phyloP scores from a whole-genome alignment of 2,113 vertebrate species.

The Nothobranchius furzeri region DNA sequence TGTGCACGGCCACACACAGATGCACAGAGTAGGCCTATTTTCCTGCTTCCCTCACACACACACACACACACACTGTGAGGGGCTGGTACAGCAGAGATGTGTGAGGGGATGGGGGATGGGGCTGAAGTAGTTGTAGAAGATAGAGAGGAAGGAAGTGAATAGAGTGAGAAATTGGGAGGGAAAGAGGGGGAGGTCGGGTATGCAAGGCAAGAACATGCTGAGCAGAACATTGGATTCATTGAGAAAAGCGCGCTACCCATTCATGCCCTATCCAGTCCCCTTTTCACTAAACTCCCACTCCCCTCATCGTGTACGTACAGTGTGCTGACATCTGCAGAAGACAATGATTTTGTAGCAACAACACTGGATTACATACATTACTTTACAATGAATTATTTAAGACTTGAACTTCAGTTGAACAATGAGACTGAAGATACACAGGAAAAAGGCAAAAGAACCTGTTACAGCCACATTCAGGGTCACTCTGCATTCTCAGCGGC shows the following conservation, averaged over 20 bases:
- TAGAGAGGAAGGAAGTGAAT: conserved; percentile 77
- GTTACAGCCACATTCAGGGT: conserved; percentile 9
- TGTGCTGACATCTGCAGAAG: conserved; percentile 14
- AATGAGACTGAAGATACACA: conserved; percentile 1
- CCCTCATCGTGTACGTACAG: conserved; percentile 48
- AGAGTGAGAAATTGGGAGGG: conserved; percentile 72
- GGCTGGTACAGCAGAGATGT: conserved; percentile 66
- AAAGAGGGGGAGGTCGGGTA: conserved; percentile 57
- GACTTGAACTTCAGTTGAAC: too few relatives aligned
- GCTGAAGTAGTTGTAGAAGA: conserved; percentile 67
- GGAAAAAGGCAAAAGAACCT: not conserved
- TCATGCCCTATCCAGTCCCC: conserved; percentile 54
- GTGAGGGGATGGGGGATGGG: conserved; percentile 72
- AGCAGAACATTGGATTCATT: conserved; percentile 80
- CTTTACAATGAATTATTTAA: too few relatives aligned
- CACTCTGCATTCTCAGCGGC: conserved; percentile 18
- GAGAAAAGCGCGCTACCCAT: conserved; percentile 74
- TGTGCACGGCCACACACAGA: conserved; percentile 13
- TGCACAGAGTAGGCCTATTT: conserved; percentile 44
- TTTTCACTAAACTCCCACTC: conserved; percentile 35
- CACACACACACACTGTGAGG: conserved; percentile 21
- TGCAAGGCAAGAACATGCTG: conserved; percentile 80
- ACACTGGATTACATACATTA: not conserved
- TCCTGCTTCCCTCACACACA: conserved; percentile 46
- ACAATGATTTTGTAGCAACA: not conserved